These are phyloP conservation scores for Xestobium rufovillosum DNA, from an alignment of 2,888 invertebrate genomes.

Conservation along the genomic window DNA sequence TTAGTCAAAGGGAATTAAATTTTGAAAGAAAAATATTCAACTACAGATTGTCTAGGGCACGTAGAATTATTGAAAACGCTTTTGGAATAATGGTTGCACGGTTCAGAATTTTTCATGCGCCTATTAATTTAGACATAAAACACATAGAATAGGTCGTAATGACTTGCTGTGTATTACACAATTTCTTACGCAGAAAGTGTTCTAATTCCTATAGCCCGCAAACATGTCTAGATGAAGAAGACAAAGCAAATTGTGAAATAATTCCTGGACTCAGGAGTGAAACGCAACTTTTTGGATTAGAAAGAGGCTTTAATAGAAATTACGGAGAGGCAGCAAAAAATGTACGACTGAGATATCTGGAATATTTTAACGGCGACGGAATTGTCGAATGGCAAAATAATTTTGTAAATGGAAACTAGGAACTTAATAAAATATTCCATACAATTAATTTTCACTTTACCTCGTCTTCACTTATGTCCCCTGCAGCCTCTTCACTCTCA, in stretches of 20 bases:
- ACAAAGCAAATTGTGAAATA: no score
- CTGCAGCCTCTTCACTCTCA: not conserved
- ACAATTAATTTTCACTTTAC: constrained; percentile 2
- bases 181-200: constrained; percentile 4
- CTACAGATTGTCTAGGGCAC: not conserved
- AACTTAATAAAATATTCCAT: not conserved
- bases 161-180: constrained; percentile 10
- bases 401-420: constrained; percentile 7
- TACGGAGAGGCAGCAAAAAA: constrained; percentile 8
- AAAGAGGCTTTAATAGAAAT: constrained; percentile 11
- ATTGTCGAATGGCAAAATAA: constrained; percentile 11
- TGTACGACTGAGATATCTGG: no score
- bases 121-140: constrained; percentile 6
- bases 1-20: constrained; percentile 22
- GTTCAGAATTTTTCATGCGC: constrained; percentile 19
- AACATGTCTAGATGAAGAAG: constrained; percentile 11
- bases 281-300: constrained; percentile 8
- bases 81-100: constrained; percentile 15
- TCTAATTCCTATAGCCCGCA: constrained; percentile 9
- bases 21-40: constrained; percentile 7
- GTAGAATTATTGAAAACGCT: constrained; percentile 7
- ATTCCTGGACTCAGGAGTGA: no score
- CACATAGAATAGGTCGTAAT: constrained; percentile 7
- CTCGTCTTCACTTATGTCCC: not conserved
- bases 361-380: constrained; percentile 12